A percentile compares a stretch with the other conserved stretches of the same genome.
Conservation (phyloP, 2,888 invertebrate species). For the Chrysolina americana region DNA sequence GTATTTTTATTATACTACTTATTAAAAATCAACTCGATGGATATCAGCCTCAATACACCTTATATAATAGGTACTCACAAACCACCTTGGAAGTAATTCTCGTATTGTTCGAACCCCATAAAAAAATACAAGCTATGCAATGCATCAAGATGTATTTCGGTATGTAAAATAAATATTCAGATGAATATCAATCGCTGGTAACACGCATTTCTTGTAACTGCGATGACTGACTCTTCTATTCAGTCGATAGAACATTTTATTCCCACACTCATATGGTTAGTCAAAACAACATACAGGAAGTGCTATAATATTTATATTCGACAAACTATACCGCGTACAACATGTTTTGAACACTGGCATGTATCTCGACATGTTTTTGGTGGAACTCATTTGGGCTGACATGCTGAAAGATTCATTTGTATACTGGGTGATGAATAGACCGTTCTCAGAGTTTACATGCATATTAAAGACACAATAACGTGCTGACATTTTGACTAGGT, state of each 20-base stretch:
- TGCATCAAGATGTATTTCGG: neutral
- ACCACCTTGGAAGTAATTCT: too few species aligned
- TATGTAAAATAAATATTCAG: neutral
- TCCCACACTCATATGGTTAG: constrained; percentile 9
- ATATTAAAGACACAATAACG: too few species aligned
- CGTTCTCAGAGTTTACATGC: too few species aligned
- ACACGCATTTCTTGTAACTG: constrained; percentile 10
- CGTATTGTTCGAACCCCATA: too few species aligned
- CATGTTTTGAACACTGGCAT: neutral
- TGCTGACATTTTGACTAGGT: too few species aligned
- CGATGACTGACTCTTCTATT: neutral
- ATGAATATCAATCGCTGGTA: neutral
- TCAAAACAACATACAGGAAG: constrained; percentile 9
- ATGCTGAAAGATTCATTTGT: constrained; percentile 8
- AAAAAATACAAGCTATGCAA: too few species aligned
- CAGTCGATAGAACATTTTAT: neutral
- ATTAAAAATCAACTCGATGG: too few species aligned
- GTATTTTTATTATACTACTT: too few species aligned
- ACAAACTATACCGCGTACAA: neutral
- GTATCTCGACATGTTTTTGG: constrained; percentile 10
- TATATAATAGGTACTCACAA: too few species aligned
- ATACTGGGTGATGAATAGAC: neutral
- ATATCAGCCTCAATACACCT: too few species aligned
- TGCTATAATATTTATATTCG: constrained; percentile 16
- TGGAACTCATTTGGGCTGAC: neutral